phyloP scores from a whole-genome alignment of 1,140 invertebrate genomes.

The Drosophila pseudoobscura region DNA sequence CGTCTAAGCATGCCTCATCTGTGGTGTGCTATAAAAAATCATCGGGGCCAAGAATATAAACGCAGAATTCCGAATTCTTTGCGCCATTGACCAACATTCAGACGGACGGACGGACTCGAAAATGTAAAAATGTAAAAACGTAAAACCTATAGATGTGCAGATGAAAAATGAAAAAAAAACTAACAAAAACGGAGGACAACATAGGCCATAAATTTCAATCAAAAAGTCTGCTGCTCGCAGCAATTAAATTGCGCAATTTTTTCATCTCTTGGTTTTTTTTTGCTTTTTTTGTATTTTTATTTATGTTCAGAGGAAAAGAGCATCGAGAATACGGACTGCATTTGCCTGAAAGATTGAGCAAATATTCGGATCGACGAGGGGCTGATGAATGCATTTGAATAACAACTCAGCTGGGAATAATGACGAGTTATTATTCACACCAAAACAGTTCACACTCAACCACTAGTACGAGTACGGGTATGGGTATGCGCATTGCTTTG shows the following conservation, averaged over 20 bases:
- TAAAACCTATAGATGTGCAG: conserved; percentile 11
- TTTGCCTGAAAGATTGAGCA: conserved; percentile 29
- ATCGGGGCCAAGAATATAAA: conserved; percentile 44
- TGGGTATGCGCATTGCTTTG: too few relatives aligned
- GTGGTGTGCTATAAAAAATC: conserved; percentile 28
- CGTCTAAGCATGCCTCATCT: neutral
- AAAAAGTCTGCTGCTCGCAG: conserved; percentile 64
- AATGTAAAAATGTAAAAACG: conserved; percentile 23
- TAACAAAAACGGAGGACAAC: conserved; percentile 61
- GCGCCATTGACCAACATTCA: conserved; percentile 71
- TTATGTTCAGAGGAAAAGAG: neutral
- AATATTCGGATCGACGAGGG: conserved; percentile 16
- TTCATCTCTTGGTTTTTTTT: conserved; percentile 23
- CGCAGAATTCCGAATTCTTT: conserved; percentile 28
- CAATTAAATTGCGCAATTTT: conserved; percentile 74
- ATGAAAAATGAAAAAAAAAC: conserved; percentile 26
- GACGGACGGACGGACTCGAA: conserved; percentile 27
- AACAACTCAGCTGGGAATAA: conserved; percentile 9
- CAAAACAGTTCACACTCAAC: conserved; percentile 30
- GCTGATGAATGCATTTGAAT: conserved; percentile 20
- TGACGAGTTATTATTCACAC: conserved; percentile 15
- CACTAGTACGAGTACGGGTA: too few relatives aligned
- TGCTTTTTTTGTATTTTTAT: neutral
- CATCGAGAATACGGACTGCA: too few relatives aligned
- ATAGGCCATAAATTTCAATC: conserved; percentile 72